Percentiles rank a stretch among this genome's conserved stretches.
These are phyloP conservation scores for Leptobrachium leishanense DNA, from an alignment of 2,113 vertebrate genomes.

Conservation along the genomic window DNA sequence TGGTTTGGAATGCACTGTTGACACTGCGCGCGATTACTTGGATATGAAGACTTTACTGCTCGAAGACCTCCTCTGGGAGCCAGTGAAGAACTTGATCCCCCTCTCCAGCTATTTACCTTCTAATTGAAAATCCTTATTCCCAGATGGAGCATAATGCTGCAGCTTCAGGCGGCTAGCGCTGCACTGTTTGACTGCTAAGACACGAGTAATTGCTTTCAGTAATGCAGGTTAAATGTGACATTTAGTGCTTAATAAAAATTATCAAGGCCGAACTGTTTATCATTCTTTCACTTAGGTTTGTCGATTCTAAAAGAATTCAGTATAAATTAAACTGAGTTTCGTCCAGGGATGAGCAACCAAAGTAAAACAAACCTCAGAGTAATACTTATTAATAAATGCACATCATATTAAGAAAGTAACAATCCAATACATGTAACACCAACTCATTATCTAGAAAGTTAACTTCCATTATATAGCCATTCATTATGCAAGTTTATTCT, in stretches of 20 bases:
- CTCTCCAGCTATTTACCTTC: slow-evolving; percentile 82
- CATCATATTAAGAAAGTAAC: slow-evolving; percentile 53
- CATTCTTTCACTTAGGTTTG: slow-evolving; percentile 78
- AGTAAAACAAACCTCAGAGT: slow-evolving; percentile 27
- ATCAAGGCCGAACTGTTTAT: slow-evolving; percentile 87
- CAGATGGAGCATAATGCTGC: slow-evolving; percentile 75
- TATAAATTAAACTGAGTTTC: slow-evolving; percentile 62
- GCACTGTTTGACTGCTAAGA: slow-evolving; percentile 80
- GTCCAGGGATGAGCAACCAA: slow-evolving; percentile 46
- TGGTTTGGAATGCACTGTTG: slow-evolving; percentile 81
- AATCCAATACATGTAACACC: background rate
- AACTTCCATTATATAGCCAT: slow-evolving; percentile 43
- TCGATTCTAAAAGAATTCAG: slow-evolving; percentile 71
- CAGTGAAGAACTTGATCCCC: slow-evolving; percentile 67
- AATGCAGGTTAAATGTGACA: slow-evolving; percentile 94
- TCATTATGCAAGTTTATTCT: background rate
- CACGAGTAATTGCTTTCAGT: slow-evolving; percentile 87
- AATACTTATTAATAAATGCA: slow-evolving; percentile 32
- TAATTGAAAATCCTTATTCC: slow-evolving; percentile 92
- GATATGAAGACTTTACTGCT: slow-evolving; percentile 75
- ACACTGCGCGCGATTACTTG: slow-evolving; percentile 72
- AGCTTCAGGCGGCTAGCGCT: slow-evolving; percentile 67
- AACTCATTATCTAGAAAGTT: slow-evolving; percentile 7
- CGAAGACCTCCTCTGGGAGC: slow-evolving; percentile 71
- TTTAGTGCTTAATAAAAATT: slow-evolving; percentile 90